A percentile compares a stretch with the other conserved stretches of the same genome.
phyloP scores from a whole-genome alignment of 2,113 vertebrate species.

The Catagonus wagneri region DNA sequence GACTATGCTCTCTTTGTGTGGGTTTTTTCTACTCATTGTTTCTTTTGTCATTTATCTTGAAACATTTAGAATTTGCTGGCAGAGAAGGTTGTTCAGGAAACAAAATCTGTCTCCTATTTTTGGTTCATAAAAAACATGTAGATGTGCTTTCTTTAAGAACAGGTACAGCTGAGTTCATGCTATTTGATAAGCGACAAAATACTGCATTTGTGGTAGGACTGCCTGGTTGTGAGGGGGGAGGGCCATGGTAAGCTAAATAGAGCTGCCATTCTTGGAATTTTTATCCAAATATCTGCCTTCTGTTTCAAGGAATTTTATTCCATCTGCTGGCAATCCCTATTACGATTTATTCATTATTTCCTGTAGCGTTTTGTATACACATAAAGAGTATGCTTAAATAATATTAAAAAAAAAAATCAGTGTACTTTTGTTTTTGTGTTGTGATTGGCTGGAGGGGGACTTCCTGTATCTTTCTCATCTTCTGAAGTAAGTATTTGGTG shows the following conservation, averaged over 20 bases:
- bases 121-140: not conserved
- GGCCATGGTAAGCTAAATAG: not conserved
- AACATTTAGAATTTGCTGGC: not conserved
- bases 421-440: not conserved
- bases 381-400: not conserved
- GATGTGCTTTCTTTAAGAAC: not conserved
- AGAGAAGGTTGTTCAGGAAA: constrained; percentile 21
- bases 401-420: not conserved
- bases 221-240: not conserved
- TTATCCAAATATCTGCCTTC: not conserved
- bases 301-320: constrained; percentile 15
- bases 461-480: not conserved
- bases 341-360: not conserved
- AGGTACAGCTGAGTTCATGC: not conserved
- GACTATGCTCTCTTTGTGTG: not conserved
- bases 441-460: not conserved
- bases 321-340: not conserved
- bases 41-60: not conserved
- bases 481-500: not conserved
- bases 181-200: not conserved
- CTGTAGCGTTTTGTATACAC: not conserved
- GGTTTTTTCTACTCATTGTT: not conserved
- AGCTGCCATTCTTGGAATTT: not conserved
- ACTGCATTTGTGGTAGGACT: not conserved
- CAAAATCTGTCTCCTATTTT: not conserved